phyloP scores from a whole-genome alignment of 2,797 vertebrate genomes.

The Pseudotriccus pelzelni region DNA sequence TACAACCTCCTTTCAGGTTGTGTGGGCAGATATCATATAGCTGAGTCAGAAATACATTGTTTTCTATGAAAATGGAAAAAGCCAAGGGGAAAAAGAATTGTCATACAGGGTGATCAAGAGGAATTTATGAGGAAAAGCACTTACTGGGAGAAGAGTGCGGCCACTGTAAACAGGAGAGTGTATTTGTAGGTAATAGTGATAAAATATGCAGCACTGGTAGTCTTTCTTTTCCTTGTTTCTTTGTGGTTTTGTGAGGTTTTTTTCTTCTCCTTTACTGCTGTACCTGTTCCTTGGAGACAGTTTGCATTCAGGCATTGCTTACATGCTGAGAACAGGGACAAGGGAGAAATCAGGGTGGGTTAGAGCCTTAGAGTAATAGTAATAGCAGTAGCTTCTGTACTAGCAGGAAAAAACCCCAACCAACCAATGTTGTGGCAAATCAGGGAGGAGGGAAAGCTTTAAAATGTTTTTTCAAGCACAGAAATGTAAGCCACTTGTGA shows the following conservation, averaged over 20 bases:
- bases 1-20: no score
- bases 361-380: neutral
- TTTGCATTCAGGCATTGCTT: neutral
- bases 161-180: neutral
- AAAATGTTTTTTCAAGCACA: neutral
- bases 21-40: neutral
- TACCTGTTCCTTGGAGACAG: neutral
- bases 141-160: neutral
- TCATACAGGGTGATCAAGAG: neutral
- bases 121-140: neutral
- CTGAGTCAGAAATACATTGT: neutral
- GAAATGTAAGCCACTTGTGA: accelerated
- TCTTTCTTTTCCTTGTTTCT: neutral
- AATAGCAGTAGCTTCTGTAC: neutral
- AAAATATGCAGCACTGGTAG: accelerated
- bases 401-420: accelerated
- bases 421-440: neutral
- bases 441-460: accelerated
- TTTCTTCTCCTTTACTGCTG: neutral
- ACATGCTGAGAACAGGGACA: neutral
- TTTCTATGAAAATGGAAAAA: neutral
- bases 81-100: neutral
- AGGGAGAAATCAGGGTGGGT: neutral
- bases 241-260: neutral
- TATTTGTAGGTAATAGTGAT: neutral